Evolutionary conservation across 37 sponge, comb jelly and placozoan species (phyloP), one percentile per base, ranked within the genome.

Genomic region (Beroe forskalii): DNA sequence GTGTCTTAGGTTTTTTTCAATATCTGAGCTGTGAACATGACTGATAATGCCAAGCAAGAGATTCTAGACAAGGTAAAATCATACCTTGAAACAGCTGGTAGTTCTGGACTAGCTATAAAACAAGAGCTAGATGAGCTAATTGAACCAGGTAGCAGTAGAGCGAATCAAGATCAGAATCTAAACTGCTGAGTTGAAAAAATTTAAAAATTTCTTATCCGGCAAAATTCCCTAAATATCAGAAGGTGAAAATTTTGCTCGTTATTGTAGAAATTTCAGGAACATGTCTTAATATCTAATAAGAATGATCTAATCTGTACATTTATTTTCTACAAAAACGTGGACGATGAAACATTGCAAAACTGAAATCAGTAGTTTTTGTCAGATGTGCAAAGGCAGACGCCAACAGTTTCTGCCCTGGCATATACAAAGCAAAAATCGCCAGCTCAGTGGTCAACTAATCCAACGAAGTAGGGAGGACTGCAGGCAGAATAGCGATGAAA

Each of bases 261-360:
- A 33, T 36, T 69, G 72, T 35, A 69, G 32, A 27, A 37, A 32
- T 69, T 69, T 69, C 39, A 36, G 4, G 72, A 69, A 33, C 32
- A 36, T 36, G 72, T 69, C 4, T 20, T 14, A 17, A 32, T 69
- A 14, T 33, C 72, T 36, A 28, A 69, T 1, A 1, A 33, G 17
- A 36, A 32, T 9, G 72, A 35, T 36, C 19, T 17, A 27, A 69
- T 12, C 32, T 69, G 9, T 37, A 69, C 32, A 4, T 32, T 1
- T 69, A 32, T 37, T 69, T 69, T 17, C 72, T 69, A 32, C 72
- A 72, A 69, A 69, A 33, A 69, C 72, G 72, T 69, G 1, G 72
- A 69, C 32, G 72, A 69, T 17, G 39, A 32, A 69, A 69, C 72
- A 35, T 69, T 17, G 28, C 72, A 36, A 2, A 33, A 35, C 38